These are phyloP conservation scores for Sialia sialis DNA, from an alignment of 2,113 vertebrate species.

Conservation along the genomic window DNA sequence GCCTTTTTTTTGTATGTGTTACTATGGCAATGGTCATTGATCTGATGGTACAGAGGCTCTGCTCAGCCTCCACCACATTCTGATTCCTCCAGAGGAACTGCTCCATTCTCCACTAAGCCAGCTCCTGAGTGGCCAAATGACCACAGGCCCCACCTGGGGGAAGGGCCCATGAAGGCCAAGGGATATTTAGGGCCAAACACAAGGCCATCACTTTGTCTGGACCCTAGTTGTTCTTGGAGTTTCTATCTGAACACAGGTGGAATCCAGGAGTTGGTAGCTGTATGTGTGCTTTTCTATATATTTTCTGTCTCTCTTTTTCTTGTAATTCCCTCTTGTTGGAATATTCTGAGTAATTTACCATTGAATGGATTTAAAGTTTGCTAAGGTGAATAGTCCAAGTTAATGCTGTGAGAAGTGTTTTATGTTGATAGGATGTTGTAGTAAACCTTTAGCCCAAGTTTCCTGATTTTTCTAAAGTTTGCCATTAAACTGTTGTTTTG, in stretches of 20 bases:
- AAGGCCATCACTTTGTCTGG: neutral
- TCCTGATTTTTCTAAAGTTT: neutral
- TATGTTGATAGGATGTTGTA: neutral
- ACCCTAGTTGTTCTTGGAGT: neutral
- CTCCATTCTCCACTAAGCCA: neutral
- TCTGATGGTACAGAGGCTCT: neutral
- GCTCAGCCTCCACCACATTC: neutral
- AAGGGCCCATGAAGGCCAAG: neutral
- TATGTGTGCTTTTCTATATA: neutral
- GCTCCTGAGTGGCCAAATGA: neutral
- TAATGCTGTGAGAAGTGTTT: neutral
- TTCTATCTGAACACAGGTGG: neutral
- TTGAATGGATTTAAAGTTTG: rapidly evolving
- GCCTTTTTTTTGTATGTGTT: neutral
- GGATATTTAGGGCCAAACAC: neutral
- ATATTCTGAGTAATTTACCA: neutral
- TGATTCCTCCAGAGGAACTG: neutral
- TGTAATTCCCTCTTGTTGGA: neutral
- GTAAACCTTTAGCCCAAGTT: neutral
- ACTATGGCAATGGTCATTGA: neutral
- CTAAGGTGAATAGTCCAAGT: neutral
- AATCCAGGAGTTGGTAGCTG: neutral
- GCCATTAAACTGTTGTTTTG: neutral
- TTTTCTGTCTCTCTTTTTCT: neutral
- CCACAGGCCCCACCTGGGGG: neutral